Evolutionary conservation across 2,888 invertebrate species (phyloP).

Genomic region (Chirona hameri): DNA sequence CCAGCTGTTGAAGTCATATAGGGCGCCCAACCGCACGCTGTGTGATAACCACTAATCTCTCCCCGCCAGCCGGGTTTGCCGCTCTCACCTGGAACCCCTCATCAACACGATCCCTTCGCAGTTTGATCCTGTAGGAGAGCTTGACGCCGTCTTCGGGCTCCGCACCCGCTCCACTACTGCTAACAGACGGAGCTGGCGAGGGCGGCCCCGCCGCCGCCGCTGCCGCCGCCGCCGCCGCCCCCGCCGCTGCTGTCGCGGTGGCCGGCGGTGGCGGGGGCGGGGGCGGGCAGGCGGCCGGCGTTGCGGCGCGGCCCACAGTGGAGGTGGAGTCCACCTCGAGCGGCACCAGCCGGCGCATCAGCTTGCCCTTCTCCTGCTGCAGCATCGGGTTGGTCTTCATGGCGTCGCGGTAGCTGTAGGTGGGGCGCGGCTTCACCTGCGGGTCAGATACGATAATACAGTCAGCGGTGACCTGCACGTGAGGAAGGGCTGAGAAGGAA

Average conservation of each 20-base stretch:
- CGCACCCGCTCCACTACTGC: not conserved
- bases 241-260: not conserved
- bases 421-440: slow-evolving; percentile 45
- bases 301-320: not conserved
- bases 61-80: too few relatives aligned
- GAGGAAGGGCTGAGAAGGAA: too few relatives aligned
- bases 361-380: slow-evolving; percentile 24
- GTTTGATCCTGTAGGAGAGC: slow-evolving; percentile 10
- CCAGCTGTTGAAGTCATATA: too few relatives aligned
- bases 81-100: not conserved
- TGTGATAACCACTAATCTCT: too few relatives aligned
- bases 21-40: too few relatives aligned
- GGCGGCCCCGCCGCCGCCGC: not conserved
- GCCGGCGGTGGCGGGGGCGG: not conserved
- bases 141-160: not conserved
- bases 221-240: not conserved
- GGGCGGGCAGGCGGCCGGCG: not conserved
- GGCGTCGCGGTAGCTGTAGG: slow-evolving; percentile 40
- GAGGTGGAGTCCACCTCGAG: not conserved
- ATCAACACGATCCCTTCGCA: not conserved
- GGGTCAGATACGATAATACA: too few relatives aligned
- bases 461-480: too few relatives aligned
- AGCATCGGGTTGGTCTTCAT: slow-evolving; percentile 35
- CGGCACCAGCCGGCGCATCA: slow-evolving; percentile 4
- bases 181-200: not conserved